phyloP scores from a whole-genome alignment of 2,113 vertebrate genomes.

The Ammospiza caudacuta region DNA sequence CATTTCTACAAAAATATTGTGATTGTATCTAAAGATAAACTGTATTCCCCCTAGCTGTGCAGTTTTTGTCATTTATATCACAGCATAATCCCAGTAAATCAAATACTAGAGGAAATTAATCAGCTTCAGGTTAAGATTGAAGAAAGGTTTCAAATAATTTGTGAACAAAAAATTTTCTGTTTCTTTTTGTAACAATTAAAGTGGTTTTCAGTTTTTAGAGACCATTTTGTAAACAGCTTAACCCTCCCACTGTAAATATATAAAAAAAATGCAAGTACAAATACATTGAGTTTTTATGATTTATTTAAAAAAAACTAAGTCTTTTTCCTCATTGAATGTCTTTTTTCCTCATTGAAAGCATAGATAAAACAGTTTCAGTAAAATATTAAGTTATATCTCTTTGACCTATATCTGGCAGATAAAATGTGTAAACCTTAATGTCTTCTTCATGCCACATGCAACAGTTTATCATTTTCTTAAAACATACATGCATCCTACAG shows the following conservation, averaged over 20 bases:
- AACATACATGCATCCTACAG: neutral
- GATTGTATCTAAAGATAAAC: neutral
- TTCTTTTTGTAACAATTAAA: neutral
- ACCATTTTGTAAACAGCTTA: neutral
- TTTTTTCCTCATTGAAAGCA: neutral
- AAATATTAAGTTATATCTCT: neutral
- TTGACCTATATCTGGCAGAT: neutral
- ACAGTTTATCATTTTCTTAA: neutral
- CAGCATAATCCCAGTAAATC: neutral
- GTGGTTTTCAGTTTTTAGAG: neutral
- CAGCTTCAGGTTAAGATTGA: accelerated
- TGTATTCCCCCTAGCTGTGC: neutral
- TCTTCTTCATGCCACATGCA: neutral
- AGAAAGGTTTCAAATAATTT: neutral
- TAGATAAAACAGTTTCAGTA: neutral
- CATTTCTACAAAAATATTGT: neutral
- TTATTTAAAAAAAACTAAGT: neutral
- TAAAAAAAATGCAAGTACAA: neutral
- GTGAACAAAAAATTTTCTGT: neutral
- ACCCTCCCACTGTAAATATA: neutral
- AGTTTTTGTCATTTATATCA: neutral
- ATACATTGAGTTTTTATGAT: neutral
- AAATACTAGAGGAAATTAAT: neutral
- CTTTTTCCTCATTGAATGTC: no score
- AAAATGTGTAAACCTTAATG: neutral